phyloP scores from a whole-genome alignment of 2,113 vertebrate genomes.

The Grallaria varia region DNA sequence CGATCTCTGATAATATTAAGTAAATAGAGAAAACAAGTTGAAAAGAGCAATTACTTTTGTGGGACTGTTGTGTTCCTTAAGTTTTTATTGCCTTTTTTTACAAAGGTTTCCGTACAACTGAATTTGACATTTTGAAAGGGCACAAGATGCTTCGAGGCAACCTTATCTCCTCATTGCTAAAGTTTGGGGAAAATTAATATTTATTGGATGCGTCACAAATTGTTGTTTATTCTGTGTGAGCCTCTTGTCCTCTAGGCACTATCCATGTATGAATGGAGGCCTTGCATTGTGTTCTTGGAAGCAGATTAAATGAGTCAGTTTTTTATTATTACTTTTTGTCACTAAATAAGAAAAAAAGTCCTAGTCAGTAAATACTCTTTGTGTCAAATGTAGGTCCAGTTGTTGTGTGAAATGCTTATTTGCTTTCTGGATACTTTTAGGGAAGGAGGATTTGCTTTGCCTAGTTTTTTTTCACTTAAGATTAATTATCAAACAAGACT shows the following conservation, averaged over 20 bases:
- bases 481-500: not conserved
- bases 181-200: not conserved
- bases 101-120: not conserved
- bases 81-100: not conserved
- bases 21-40: not conserved
- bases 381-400: not conserved
- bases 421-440: not conserved
- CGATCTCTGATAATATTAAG: not conserved
- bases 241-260: not conserved
- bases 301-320: not conserved
- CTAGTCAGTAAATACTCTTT: not conserved
- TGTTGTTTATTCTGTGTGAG: not conserved
- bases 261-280: not conserved
- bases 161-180: not conserved
- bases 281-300: not conserved
- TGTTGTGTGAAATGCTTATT: not conserved
- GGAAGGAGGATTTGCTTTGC: not conserved
- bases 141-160: not conserved
- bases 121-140: slow-evolving; percentile 25
- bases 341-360: not conserved
- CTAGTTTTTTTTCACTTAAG: not conserved
- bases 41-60: not conserved
- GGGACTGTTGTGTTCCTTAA: not conserved
- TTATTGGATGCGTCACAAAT: not conserved
- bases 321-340: not conserved